phyloP scores from a whole-genome alignment of 1,140 invertebrate genomes.

The Trichogramma pretiosum region DNA sequence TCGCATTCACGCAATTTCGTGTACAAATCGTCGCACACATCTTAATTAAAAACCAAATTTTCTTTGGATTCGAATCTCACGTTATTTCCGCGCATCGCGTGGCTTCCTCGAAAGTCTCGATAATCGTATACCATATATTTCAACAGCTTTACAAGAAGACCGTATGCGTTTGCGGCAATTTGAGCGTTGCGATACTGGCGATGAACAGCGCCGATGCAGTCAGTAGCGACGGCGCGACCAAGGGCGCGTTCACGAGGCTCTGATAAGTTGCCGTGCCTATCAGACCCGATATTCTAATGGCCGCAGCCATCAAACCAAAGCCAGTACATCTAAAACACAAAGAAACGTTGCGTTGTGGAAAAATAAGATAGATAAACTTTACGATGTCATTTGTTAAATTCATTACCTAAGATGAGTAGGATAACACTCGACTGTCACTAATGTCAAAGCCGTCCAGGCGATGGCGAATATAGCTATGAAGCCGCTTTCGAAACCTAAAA shows the following conservation, averaged over 20 bases:
- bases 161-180: slow-evolving; percentile 37
- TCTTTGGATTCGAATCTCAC: too few species aligned
- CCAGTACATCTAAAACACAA: slow-evolving; percentile 31
- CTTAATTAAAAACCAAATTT: too few species aligned
- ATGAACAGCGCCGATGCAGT: slow-evolving; percentile 31
- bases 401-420: slow-evolving; percentile 35
- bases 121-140: too few species aligned
- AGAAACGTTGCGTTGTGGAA: background rate
- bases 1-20: too few species aligned
- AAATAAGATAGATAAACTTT: background rate
- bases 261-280: slow-evolving; percentile 36
- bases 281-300: slow-evolving; percentile 32
- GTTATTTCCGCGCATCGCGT: too few species aligned
- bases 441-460: slow-evolving; percentile 34
- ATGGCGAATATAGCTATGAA: slow-evolving; percentile 34
- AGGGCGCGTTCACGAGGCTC: slow-evolving; percentile 29
- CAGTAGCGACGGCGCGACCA: slow-evolving; percentile 32
- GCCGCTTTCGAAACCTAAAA: slow-evolving; percentile 36
- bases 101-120: too few species aligned
- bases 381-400: background rate
- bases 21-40: too few species aligned
- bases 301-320: slow-evolving; percentile 34
- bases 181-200: slow-evolving; percentile 33
- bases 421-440: slow-evolving; percentile 36
- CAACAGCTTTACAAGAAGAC: slow-evolving; percentile 39